Percentiles rank a stretch among this genome's conserved stretches.
Conservation (phyloP, 2,113 vertebrate species). For the Brachionichthys hirsutus region DNA sequence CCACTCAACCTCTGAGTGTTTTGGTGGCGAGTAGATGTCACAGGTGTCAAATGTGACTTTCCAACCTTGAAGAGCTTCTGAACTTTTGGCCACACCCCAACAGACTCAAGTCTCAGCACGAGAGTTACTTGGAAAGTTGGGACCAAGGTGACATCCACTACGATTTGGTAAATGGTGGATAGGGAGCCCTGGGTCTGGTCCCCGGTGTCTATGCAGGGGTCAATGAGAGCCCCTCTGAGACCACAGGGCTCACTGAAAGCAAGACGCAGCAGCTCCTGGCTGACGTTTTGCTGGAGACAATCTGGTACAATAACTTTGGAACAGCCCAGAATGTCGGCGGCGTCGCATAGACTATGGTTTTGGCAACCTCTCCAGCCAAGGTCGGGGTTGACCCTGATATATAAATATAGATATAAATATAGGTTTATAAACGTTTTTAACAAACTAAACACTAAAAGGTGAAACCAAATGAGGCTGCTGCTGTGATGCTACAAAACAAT, state of each 20-base stretch:
- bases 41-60: constrained; percentile 66
- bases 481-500: too few relatives aligned
- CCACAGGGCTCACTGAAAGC: constrained; percentile 90
- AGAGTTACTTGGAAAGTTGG: constrained; percentile 93
- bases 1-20: constrained; percentile 81
- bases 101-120: constrained; percentile 84
- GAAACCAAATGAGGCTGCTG: background rate
- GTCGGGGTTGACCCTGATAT: constrained; percentile 24
- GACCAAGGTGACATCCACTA: constrained; percentile 84
- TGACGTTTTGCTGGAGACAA: constrained; percentile 80
- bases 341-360: constrained; percentile 79
- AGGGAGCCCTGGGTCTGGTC: constrained; percentile 71
- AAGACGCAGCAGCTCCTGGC: constrained; percentile 86
- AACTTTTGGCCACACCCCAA: constrained; percentile 89
- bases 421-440: background rate
- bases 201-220: constrained; percentile 87
- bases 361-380: constrained; percentile 80
- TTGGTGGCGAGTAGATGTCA: constrained; percentile 55
- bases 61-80: constrained; percentile 83
- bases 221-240: constrained; percentile 89
- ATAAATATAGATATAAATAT: background rate
- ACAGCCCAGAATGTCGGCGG: constrained; percentile 76
- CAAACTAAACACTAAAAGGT: background rate
- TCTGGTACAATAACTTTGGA: constrained; percentile 83
- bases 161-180: constrained; percentile 83